These are phyloP conservation scores for Drosophila pseudotakahashii DNA, from an alignment of 2,888 invertebrate genomes.

Conservation along the genomic window DNA sequence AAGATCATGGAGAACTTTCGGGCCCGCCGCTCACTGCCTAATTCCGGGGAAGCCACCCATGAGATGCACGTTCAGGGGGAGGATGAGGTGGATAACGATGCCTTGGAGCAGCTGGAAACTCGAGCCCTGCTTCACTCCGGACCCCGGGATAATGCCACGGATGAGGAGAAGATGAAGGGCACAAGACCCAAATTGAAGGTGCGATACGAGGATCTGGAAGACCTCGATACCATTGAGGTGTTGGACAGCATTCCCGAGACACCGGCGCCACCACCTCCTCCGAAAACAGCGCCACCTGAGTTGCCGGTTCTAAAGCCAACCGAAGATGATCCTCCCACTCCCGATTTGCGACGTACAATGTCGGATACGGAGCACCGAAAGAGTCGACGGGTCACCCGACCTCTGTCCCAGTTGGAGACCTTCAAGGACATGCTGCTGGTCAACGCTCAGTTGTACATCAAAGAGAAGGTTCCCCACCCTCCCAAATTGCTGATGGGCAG, in stretches of 20 bases:
- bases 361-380: conserved; percentile 50
- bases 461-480: conserved; percentile 85
- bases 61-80: conserved; percentile 55
- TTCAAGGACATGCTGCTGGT: conserved; percentile 85
- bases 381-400: conserved; percentile 60
- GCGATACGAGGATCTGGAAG: conserved; percentile 42
- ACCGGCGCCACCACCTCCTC: conserved; percentile 85
- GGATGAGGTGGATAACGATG: conserved; percentile 79
- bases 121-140: conserved; percentile 59
- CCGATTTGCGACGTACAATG: conserved; percentile 62
- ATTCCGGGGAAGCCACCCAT: conserved; percentile 42
- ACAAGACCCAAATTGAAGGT: conserved; percentile 52
- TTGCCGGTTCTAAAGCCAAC: conserved; percentile 33
- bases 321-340: conserved; percentile 39
- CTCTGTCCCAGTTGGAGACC: conserved; percentile 80
- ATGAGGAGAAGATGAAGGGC: conserved; percentile 79
- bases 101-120: conserved; percentile 58
- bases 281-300: conserved; percentile 60
- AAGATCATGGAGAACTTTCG: conserved; percentile 82
- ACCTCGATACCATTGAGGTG: conserved; percentile 68
- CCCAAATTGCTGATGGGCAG: conserved; percentile 84
- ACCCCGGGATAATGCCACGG: conserved; percentile 65
- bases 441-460: conserved; percentile 86
- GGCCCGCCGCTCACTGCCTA: conserved; percentile 29
- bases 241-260: conserved; percentile 84